Evolutionary conservation across 2,797 vertebrate genomes (phyloP).

Genomic region (Tadarida brasiliensis): DNA sequence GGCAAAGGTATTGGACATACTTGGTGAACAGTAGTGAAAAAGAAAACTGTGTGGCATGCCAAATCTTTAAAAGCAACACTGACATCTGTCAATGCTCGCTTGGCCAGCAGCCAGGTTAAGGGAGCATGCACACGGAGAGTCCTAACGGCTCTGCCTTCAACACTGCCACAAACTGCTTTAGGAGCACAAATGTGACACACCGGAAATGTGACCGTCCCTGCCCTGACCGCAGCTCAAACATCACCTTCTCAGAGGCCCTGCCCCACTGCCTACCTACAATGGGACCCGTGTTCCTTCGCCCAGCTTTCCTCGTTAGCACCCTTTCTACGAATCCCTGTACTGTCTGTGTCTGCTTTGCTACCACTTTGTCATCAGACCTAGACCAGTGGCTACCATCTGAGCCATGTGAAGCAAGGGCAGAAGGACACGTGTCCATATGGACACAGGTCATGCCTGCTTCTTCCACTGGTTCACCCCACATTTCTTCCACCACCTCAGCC

Average conservation of each 20-base stretch:
- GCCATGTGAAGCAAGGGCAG: not conserved
- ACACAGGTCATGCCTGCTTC: not conserved
- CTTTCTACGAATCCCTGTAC: accelerated
- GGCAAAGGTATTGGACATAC: accelerated
- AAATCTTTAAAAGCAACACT: not conserved
- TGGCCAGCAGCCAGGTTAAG: accelerated
- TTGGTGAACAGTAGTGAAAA: accelerated
- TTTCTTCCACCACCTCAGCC: not conserved
- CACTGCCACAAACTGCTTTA: accelerated
- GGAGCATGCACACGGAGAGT: accelerated
- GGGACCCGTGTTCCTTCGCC: not conserved
- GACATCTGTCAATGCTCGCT: accelerated
- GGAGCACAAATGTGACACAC: accelerated
- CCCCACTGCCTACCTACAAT: accelerated
- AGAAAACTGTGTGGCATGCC: not conserved
- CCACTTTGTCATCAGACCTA: too few species aligned
- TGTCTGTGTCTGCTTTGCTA: too few species aligned
- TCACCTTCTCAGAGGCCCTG: not conserved
- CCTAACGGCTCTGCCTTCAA: not conserved
- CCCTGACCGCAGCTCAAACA: accelerated
- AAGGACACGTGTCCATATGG: not conserved
- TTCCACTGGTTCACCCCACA: not conserved
- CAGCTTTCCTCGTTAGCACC: not conserved
- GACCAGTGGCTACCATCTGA: too few species aligned
- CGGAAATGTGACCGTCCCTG: too few species aligned